Base-by-base conservation (phyloP, 2,113 vertebrate genomes). In the Cyprinus carpio region DNA sequence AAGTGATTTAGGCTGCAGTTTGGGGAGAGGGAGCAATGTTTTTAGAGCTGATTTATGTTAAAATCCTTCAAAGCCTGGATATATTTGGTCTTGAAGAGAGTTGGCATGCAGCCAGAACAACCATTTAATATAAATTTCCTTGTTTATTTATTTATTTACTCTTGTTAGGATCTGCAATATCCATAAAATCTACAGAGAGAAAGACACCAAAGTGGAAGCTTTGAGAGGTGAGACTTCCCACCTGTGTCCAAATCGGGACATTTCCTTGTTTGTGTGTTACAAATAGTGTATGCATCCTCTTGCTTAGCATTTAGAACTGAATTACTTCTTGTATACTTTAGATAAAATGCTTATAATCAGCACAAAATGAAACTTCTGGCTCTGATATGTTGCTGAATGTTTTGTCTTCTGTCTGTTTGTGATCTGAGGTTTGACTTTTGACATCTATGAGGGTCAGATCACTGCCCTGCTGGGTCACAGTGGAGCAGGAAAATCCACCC, bases 401-500 rank as follows among this genome's bases (percentile, higher is more conserved):
- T 64, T 78, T 31, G 56, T 60, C 23, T 25, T 79, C 18, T 34
- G 5, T 56, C 29, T 4, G 4, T 2, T 74, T 74, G 23, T 60
- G 0, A 80, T 80, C 34, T 65, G 18, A 99, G 98, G 95, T 91
- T 88, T 99, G 87, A 97, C 96, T 1, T 99, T 99, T 62, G 97
- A 98, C 92, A 96, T 99, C 89, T 99, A 98, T 0, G 98, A 99
- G 90, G 97, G 97, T 13, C 98, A 99, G 91, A 99, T 99, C 86
- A 99, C 98, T 0, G 98, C 98, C 3, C 93, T 99, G 87, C 94
- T 99, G 67, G 98, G 98, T 16, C 98, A 99, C 92, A 99, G 96
- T 8, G 98, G 97, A 10, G 97, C 98, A 0, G 98, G 98, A 7
- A 99, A 99, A 90, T 97, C 97, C 6, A 99, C 98, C 0, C 91